A percentile compares a stretch with the other conserved stretches of the same genome.
Conservation (phyloP, 2,113 vertebrate species). For the Otis tarda region DNA sequence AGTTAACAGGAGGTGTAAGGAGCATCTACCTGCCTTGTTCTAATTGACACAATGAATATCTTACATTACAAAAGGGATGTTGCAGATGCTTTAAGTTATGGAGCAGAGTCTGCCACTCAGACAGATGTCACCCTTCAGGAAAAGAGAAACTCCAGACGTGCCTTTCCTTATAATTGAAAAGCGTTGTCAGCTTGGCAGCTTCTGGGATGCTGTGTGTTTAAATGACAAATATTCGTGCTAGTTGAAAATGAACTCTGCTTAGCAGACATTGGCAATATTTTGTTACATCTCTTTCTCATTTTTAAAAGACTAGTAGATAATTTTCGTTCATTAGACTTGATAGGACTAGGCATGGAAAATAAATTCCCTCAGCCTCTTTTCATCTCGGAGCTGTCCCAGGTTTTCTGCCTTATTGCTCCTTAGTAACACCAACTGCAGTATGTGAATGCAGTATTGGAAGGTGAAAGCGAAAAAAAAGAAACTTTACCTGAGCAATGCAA, state of each 20-base stretch:
- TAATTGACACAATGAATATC: not conserved
- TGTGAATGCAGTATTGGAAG: not conserved
- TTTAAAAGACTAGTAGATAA: constrained; percentile 44
- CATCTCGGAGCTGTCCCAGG: constrained; percentile 3
- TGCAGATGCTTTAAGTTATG: not conserved
- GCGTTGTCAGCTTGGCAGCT: constrained; percentile 71
- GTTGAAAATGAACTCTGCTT: constrained; percentile 57
- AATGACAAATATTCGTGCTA: constrained; percentile 67
- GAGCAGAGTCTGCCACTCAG: constrained; percentile 56
- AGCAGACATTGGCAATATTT: constrained; percentile 33
- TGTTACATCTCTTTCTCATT: constrained; percentile 29
- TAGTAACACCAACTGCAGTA: not conserved
- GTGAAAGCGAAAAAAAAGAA: constrained; percentile 9
- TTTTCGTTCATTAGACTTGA: constrained; percentile 61
- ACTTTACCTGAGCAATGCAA: not conserved
- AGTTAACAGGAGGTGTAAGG: constrained; percentile 8
- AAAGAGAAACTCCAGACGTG: constrained; percentile 25
- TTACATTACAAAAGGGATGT: not conserved
- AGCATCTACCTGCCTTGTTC: not conserved
- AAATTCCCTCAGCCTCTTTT: constrained; percentile 18
- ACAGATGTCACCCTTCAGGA: constrained; percentile 54
- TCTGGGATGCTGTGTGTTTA: constrained; percentile 58
- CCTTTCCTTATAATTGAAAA: constrained; percentile 71
- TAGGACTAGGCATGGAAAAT: constrained; percentile 65
- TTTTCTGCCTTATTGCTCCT: not conserved